phyloP scores from a whole-genome alignment of 1,140 invertebrate genomes.

The Philopotamus ludificatus region DNA sequence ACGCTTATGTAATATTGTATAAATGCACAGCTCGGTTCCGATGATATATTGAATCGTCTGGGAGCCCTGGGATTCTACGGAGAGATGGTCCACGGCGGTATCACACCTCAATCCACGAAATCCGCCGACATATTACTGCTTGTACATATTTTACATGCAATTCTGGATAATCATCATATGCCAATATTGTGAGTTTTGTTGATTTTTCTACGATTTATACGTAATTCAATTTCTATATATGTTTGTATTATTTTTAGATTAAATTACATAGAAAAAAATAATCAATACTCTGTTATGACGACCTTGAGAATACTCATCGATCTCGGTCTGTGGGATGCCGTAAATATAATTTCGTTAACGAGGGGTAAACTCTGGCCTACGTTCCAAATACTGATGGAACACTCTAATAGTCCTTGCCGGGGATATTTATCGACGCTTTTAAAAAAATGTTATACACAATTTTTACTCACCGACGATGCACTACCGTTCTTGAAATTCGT shows the following conservation, averaged over 20 bases:
- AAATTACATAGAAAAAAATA: slow-evolving; percentile 27
- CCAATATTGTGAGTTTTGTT: slow-evolving; percentile 22
- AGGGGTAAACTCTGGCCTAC: slow-evolving; percentile 27
- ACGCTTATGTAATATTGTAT: no score
- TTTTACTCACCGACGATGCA: slow-evolving; percentile 30
- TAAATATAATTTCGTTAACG: slow-evolving; percentile 21
- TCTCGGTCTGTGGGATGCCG: slow-evolving; percentile 34
- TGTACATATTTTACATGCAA: slow-evolving; percentile 16
- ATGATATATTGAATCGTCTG: slow-evolving; percentile 30
- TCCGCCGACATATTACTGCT: slow-evolving; percentile 33
- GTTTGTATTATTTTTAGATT: slow-evolving; percentile 31
- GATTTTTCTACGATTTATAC: no score
- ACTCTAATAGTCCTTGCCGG: slow-evolving; percentile 29
- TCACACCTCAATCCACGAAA: slow-evolving; percentile 26
- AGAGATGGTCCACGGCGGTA: slow-evolving; percentile 29
- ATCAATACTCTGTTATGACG: slow-evolving; percentile 20
- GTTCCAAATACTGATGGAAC: slow-evolving; percentile 27
- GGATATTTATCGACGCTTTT: slow-evolving; percentile 27
- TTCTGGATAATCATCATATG: slow-evolving; percentile 21
- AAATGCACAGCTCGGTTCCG: slow-evolving; percentile 30
- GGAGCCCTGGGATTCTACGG: slow-evolving; percentile 30
- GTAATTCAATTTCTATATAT: no score
- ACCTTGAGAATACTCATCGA: slow-evolving; percentile 25
- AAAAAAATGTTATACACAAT: slow-evolving; percentile 31
- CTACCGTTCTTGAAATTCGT: slow-evolving; percentile 37